Base-by-base conservation (phyloP, 2,888 invertebrate genomes). In the Chydorus sphaericus region DNA sequence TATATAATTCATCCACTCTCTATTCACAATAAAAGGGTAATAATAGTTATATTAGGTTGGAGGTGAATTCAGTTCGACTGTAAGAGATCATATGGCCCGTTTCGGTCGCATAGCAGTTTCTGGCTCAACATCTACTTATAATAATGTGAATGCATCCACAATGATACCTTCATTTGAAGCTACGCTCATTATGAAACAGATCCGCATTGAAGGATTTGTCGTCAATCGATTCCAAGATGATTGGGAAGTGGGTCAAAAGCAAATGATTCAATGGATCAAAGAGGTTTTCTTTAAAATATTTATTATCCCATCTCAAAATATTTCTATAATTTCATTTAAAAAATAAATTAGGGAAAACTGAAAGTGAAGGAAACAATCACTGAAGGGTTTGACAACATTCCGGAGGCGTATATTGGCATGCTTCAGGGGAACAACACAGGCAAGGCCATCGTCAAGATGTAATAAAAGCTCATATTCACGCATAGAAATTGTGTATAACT, bases 351-450 rank as follows among this genome's bases (percentile, higher is more conserved):
- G 71, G 84, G 82, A 39, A 83, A 83, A 69, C 63, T 86, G 11
- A 77, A 79, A 63, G 80, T 80, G 65, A 72, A 72, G 60, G 85
- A 86, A 68, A 82, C 82, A 48, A 65, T 80, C 2, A 81, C 80
- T 2, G 70, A 80, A 59, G 85, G 84, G 2, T 84, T 85, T 68
- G 81, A 82, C 60, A 82, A 82, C 62, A 80, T 81, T 77, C 80
- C 81, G 2, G 73, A 79, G 51, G 82, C 84, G 31, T 77, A 85
- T 58, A 72, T 77, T 55, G 80, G 77, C 14, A 74, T 85, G 66
- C 68, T 78, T 56, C 63, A 66, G 54, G 84, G 84, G 31, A 77
- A 78, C 63, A 84, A 82, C 67, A 73, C 73, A 23, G 85, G 85
- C 51, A 85, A 85, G 73, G 80, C 81, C 33, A 68, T 84, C 58